Conservation (phyloP, 1,140 invertebrate species). For the Antheraea mylitta region DNA sequence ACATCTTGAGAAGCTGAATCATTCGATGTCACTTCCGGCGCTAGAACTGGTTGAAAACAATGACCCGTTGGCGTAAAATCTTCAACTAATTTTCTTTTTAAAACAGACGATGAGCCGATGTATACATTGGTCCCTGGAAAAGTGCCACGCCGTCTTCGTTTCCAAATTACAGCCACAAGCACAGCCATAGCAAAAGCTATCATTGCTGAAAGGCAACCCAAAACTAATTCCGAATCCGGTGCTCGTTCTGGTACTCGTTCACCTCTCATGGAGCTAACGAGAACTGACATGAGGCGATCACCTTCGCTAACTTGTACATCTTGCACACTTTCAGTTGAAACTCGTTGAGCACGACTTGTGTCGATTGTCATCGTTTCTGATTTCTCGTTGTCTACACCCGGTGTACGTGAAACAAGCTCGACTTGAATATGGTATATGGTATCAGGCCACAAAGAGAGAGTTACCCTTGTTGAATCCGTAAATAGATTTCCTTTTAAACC, state of each 20-base stretch:
- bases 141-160: slow-evolving; percentile 76
- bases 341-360: slow-evolving; percentile 80
- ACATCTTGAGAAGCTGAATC: slow-evolving; percentile 71
- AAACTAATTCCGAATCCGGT: slow-evolving; percentile 77
- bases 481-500: slow-evolving; percentile 91
- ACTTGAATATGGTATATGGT: slow-evolving; percentile 90
- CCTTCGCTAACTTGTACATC: slow-evolving; percentile 79
- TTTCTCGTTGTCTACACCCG: slow-evolving; percentile 80
- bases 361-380: slow-evolving; percentile 82
- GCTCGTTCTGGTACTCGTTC: slow-evolving; percentile 74
- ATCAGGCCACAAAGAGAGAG: slow-evolving; percentile 88
- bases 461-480: slow-evolving; percentile 88
- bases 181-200: slow-evolving; percentile 78
- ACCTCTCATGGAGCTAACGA: slow-evolving; percentile 80
- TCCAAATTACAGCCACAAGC: slow-evolving; percentile 75
- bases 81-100: slow-evolving; percentile 80
- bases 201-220: slow-evolving; percentile 79
- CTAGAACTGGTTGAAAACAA: slow-evolving; percentile 80
- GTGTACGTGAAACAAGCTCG: slow-evolving; percentile 79
- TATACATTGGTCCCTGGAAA: slow-evolving; percentile 80
- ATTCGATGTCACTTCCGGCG: slow-evolving; percentile 68
- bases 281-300: slow-evolving; percentile 79
- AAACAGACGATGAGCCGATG: slow-evolving; percentile 77
- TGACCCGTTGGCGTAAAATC: slow-evolving; percentile 74
- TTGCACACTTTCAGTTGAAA: slow-evolving; percentile 81